Evolutionary conservation across 1,140 invertebrate species (phyloP).

Genomic region (Aphelenchoides avenae): DNA sequence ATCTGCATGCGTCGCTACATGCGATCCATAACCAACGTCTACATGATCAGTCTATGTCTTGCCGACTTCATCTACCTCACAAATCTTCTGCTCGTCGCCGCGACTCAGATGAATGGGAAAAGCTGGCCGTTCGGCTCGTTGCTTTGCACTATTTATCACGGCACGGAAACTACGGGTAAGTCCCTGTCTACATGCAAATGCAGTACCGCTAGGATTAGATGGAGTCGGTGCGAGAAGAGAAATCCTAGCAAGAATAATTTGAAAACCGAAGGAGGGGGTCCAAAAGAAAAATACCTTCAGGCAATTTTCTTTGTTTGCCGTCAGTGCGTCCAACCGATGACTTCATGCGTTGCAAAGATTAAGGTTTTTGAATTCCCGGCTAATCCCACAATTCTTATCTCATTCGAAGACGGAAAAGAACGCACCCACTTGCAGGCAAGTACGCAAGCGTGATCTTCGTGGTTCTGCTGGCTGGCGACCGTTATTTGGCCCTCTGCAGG

Average conservation of each 20-base stretch:
- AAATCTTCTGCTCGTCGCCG: constrained; percentile 54
- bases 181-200: too few species aligned
- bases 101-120: constrained; percentile 57
- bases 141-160: constrained; percentile 55
- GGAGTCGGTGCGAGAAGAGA: too few species aligned
- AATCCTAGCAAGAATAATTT: too few species aligned
- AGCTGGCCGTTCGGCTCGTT: constrained; percentile 54
- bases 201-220: too few species aligned
- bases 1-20: constrained; percentile 54
- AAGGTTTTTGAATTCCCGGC: too few species aligned
- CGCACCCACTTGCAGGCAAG: constrained; percentile 44
- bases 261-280: too few species aligned
- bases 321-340: too few species aligned
- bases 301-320: too few species aligned
- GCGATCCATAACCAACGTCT: constrained; percentile 57
- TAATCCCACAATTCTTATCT: too few species aligned
- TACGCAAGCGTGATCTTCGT: constrained; percentile 59
- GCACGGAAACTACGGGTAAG: constrained; percentile 50
- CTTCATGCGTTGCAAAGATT: too few species aligned
- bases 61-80: constrained; percentile 57
- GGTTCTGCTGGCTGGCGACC: constrained; percentile 52
- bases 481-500: constrained; percentile 57
- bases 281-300: too few species aligned
- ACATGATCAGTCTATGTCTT: constrained; percentile 56
- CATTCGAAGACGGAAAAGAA: too few species aligned